Percentiles rank a stretch among this genome's conserved stretches.
Conservation (phyloP, 2,888 invertebrate species). For the Agrochola litura region DNA sequence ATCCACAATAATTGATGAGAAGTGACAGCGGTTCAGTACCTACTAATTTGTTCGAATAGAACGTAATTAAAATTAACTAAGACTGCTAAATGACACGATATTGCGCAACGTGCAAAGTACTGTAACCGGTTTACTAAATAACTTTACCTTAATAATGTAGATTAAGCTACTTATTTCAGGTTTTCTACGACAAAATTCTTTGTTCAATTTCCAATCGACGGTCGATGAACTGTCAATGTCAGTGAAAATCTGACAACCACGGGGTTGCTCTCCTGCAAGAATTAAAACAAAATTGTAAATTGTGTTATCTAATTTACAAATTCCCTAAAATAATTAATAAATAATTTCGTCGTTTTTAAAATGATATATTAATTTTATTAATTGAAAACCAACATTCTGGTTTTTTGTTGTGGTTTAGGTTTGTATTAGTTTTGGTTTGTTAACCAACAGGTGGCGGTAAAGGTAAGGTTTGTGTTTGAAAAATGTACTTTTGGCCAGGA, state of each 20-base stretch:
- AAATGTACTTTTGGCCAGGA: background rate
- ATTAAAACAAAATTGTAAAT: background rate
- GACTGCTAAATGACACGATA: slow-evolving; percentile 32
- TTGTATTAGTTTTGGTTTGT: background rate
- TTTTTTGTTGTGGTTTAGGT: background rate
- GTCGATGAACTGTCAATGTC: slow-evolving; percentile 68
- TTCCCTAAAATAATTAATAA: background rate
- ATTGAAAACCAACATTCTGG: background rate
- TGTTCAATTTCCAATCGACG: slow-evolving; percentile 58
- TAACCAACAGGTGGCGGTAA: slow-evolving; percentile 27
- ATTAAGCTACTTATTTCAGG: slow-evolving; percentile 65
- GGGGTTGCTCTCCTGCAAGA: slow-evolving; percentile 11
- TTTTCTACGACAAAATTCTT: slow-evolving; percentile 65
- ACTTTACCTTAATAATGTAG: slow-evolving; percentile 72
- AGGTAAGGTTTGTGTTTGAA: background rate
- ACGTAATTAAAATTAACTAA: slow-evolving; percentile 32
- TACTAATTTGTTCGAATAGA: slow-evolving; percentile 27
- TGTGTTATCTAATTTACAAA: too few species aligned
- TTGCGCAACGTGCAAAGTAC: slow-evolving; percentile 60
- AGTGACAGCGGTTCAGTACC: slow-evolving; percentile 36
- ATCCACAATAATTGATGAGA: slow-evolving; percentile 51
- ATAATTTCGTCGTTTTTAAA: background rate
- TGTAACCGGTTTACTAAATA: slow-evolving; percentile 71
- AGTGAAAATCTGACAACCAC: slow-evolving; percentile 28
- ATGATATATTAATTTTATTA: background rate